These are phyloP conservation scores for Antennarius striatus DNA, from an alignment of 2,113 vertebrate genomes.

Conservation along the genomic window DNA sequence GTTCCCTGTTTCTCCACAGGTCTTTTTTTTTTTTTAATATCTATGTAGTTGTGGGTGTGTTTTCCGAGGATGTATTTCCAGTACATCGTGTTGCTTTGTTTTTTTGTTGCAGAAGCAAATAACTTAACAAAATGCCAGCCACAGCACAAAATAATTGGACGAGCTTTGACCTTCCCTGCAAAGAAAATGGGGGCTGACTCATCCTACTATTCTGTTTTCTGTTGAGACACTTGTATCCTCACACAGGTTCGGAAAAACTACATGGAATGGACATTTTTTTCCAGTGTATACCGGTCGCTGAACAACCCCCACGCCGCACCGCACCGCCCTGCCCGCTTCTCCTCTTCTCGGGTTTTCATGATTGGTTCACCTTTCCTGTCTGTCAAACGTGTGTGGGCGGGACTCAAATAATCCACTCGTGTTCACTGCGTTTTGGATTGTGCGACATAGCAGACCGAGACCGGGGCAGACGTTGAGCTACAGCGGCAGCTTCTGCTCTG, in stretches of 20 bases:
- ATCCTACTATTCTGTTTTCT: not conserved
- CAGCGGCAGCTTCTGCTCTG: constrained; percentile 31
- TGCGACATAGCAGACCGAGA: constrained; percentile 55
- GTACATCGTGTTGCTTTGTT: no score
- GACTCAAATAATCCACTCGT: constrained; percentile 72
- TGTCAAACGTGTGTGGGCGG: constrained; percentile 62
- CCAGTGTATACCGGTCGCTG: constrained; percentile 22
- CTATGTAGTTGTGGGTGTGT: not conserved
- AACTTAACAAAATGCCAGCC: no score
- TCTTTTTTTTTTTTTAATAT: not conserved
- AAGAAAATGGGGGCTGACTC: not conserved
- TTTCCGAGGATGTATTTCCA: no score
- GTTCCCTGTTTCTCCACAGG: no score
- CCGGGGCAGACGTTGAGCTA: constrained; percentile 38
- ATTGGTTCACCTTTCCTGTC: constrained; percentile 63
- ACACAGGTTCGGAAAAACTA: not conserved
- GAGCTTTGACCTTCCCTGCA: not conserved
- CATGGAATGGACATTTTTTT: constrained; percentile 36
- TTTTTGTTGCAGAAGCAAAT: no score
- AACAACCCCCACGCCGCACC: not conserved
- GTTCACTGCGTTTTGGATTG: constrained; percentile 54
- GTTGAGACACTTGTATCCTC: not conserved
- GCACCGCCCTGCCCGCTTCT: not conserved
- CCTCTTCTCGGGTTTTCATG: not conserved
- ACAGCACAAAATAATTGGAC: not conserved